Base-by-base conservation (phyloP, 2,113 vertebrate genomes). In the Paracanthobrama guichenoti region DNA sequence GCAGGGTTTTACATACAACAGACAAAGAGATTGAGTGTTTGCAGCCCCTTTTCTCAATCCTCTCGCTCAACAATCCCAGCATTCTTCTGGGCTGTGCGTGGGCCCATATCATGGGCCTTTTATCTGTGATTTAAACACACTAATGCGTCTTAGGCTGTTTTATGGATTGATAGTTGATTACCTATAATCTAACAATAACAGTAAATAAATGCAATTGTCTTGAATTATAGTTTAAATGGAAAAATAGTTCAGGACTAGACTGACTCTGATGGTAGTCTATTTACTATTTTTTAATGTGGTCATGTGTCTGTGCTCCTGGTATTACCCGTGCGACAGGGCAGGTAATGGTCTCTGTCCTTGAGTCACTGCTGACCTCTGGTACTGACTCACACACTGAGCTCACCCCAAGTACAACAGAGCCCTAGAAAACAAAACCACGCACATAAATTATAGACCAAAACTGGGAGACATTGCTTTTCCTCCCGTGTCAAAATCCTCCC, bases 331-430 rank as follows among this genome's bases (percentile, higher is more conserved):
- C 59, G 31, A 82, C 82, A n/a, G 78, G 62, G 79, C 86, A 79
- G 67, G 48, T 60, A 28, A 78, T 16, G 24, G 76, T 74, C 28
- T 88, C 87, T 18, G 81, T 85, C 79, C 95, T 96, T 3, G 91
- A 84, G 3, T 93, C 93, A 44, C 88, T 88, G 79, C 93, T 92
- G 66, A 92, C 89, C 83, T 78, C 84, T n/a, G 92, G 84, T 84
- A 93, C 53, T 11, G 85, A 89, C 8, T 96, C 95, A 74, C 92
- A 87, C 62, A 92, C 84, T 1, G 94, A 87, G 0, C 89, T 91
- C 73, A 96, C 96, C 14, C 95, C 95, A n/a, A 97, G 94, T 72
- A 94, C 90, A 85, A 96, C 90, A 88, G 92, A 93, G 22, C 96
- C 96, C 96, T 97, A 91, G 85, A 84, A 88, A 60, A 74, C 59